phyloP scores from a whole-genome alignment of 2,888 invertebrate species.

The Creontiades dilutus region DNA sequence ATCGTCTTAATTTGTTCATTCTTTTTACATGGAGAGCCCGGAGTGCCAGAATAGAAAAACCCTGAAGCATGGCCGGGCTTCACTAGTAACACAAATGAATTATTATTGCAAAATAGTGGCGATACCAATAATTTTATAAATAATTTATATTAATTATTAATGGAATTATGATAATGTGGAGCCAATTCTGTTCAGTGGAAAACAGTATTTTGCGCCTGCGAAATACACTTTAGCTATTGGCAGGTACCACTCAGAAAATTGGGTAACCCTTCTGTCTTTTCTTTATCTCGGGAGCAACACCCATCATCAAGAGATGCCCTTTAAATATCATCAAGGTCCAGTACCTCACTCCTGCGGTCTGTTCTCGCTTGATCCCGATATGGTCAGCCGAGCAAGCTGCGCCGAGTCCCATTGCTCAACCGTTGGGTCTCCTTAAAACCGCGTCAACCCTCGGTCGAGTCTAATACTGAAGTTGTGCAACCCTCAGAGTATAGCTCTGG shows the following conservation, averaged over 20 bases:
- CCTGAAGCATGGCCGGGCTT: too few species aligned
- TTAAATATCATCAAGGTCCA: constrained; percentile 30
- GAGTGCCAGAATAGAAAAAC: too few species aligned
- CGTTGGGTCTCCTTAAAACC: constrained; percentile 49
- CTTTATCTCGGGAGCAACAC: background rate
- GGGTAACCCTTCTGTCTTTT: background rate
- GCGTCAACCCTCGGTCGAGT: constrained; percentile 49
- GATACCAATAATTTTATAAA: too few species aligned
- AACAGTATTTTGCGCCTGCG: background rate
- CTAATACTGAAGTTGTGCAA: constrained; percentile 6
- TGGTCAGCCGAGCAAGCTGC: constrained; percentile 50
- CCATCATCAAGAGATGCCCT: constrained; percentile 10
- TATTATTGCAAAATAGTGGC: too few species aligned
- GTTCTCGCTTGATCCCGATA: constrained; percentile 55
- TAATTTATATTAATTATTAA: too few species aligned
- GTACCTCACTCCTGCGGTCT: constrained; percentile 20
- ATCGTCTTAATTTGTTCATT: too few species aligned
- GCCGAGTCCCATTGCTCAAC: constrained; percentile 38
- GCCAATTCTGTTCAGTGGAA: too few species aligned
- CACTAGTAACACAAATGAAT: too few species aligned
- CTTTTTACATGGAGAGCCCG: too few species aligned
- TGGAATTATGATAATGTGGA: too few species aligned
- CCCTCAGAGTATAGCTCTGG: background rate
- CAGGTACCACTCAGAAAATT: background rate
- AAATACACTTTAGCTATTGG: background rate